Conservation (phyloP, 2,113 vertebrate genomes). For the Apteryx owenii region DNA sequence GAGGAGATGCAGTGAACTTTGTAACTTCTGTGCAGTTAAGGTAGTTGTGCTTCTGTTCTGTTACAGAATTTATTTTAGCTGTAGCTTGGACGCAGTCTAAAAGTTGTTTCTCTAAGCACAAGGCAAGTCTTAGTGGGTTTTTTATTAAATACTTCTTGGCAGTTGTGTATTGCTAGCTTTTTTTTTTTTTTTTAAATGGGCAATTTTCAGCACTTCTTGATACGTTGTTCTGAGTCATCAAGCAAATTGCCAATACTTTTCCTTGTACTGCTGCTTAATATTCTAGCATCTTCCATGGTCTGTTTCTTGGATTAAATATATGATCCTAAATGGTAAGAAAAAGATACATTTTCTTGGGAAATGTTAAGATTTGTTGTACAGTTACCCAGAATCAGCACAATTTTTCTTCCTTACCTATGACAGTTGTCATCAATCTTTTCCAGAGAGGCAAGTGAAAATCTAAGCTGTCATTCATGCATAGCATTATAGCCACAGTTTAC, state of each 20-base stretch:
- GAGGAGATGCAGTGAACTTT: background rate
- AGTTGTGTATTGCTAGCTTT: background rate
- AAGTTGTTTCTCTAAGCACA: background rate
- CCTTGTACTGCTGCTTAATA: background rate
- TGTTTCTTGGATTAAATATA: slow-evolving; percentile 46
- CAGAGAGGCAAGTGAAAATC: slow-evolving; percentile 69
- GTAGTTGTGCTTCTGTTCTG: background rate
- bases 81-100: background rate
- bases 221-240: background rate
- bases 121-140: background rate
- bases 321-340: slow-evolving; percentile 18
- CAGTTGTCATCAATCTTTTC: slow-evolving; percentile 71
- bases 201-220: background rate
- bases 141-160: background rate
- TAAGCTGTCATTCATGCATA: slow-evolving; percentile 49
- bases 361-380: slow-evolving; percentile 26
- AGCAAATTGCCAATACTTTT: background rate
- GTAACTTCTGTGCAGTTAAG: background rate
- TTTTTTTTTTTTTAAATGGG: background rate
- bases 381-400: slow-evolving; percentile 56
- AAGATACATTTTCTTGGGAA: slow-evolving; percentile 52
- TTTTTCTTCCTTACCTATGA: slow-evolving; percentile 69
- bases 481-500: slow-evolving; percentile 38
- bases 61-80: background rate
- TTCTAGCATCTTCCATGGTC: background rate